Evolutionary conservation across 1,140 invertebrate genomes (phyloP), one percentile per base, ranked within the genome.

Genomic region (Aphelenchoides avenae): DNA sequence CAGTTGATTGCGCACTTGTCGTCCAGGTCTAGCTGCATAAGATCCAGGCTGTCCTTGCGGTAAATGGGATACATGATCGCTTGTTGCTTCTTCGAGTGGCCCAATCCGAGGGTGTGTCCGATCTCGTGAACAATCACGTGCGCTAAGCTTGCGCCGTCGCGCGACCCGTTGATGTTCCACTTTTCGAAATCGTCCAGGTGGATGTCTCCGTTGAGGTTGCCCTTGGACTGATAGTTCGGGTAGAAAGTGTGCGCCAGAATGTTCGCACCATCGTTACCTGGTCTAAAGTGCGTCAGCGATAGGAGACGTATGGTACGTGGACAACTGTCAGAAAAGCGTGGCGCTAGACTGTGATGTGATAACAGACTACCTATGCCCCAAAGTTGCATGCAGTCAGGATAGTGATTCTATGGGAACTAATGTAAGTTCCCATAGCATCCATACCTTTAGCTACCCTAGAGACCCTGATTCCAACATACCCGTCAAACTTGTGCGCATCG

Each of bases 11-110:
- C 68, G 36, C 68, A 71, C 44, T 71, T 71, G 43, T 71, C 68
- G 31, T 71, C 68, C 24, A 71, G 29, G 51, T 73, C 71, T 13
- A 68, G 33, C 46, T 70, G 61, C 50, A 68, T 68, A 15, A 59
- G 20, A 27, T 70, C 66, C 6, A 67, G 36, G 24, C 46, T 43
- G 18, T 70, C 67, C 46, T 74, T 70, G n/a, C 62, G 49, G 40
- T 71, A 71, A 22, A 74, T 71, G 22, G 68, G 68, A 37, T 59
- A 70, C 68, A 71, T 71, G 22, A 71, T 70, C 11, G 68, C 68
- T 47, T 71, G 26, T 51, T 70, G 66, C 29, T 71, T 70, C 34
- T 56, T 73, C 11, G 68, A 71, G 55, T 71, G 68, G 5, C 68
- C 68, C 27, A 71, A 44, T 18, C 68, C 68, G 3, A 71, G 50